These are phyloP conservation scores for Bellardia bayeri DNA, from an alignment of 2,888 invertebrate genomes.

Conservation along the genomic window DNA sequence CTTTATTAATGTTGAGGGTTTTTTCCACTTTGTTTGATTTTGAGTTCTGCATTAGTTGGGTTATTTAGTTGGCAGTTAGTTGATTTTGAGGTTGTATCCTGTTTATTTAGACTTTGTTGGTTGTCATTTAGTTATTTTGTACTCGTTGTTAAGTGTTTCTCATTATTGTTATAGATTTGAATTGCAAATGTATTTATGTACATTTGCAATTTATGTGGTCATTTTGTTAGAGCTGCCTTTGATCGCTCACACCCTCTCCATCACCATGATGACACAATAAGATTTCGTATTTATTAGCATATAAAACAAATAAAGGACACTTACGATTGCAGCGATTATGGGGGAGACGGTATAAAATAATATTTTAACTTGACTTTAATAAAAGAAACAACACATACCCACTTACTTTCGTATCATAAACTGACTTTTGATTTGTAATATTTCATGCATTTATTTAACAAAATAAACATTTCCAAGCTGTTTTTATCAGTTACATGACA, in stretches of 20 bases:
- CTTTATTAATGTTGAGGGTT: constrained; percentile 38
- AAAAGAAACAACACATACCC: not conserved
- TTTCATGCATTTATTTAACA: constrained; percentile 13
- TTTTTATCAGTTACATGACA: not conserved
- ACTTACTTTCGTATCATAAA: not conserved
- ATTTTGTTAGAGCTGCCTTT: constrained; percentile 37
- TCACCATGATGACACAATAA: not conserved
- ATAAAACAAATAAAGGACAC: constrained; percentile 50
- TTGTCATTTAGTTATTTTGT: not conserved
- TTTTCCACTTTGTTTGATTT: constrained; percentile 6
- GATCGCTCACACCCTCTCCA: not conserved
- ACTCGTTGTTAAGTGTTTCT: constrained; percentile 47
- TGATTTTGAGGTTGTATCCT: constrained; percentile 19
- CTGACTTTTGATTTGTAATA: not conserved
- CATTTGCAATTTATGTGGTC: constrained; percentile 51
- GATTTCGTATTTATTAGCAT: constrained; percentile 39
- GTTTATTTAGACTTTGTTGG: constrained; percentile 20
- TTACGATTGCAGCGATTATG: constrained; percentile 44
- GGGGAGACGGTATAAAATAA: not conserved
- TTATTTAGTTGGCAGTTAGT: constrained; percentile 3
- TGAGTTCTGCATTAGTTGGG: constrained; percentile 9
- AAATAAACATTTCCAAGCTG: not conserved
- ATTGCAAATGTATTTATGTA: constrained; percentile 60
- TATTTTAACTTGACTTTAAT: constrained; percentile 18
- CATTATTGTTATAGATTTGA: constrained; percentile 60